Evolutionary conservation across 2,888 invertebrate species (phyloP).

Genomic region (Formica aserva): DNA sequence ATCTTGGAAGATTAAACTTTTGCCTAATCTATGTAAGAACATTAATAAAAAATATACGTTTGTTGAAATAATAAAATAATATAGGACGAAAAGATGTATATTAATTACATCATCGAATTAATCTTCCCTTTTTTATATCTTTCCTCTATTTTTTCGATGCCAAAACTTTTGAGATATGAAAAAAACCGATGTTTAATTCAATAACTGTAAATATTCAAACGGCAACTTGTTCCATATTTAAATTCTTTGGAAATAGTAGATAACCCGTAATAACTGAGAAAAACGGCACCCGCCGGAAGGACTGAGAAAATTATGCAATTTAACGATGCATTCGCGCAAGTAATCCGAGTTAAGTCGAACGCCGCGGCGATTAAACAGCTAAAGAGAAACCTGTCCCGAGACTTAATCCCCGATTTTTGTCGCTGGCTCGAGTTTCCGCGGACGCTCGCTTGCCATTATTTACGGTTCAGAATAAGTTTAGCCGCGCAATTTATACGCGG

Average conservation of each 20-base stretch:
- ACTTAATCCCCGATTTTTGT: constrained; percentile 50
- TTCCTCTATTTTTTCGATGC: neutral
- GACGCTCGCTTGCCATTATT: constrained; percentile 13
- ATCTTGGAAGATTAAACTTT: neutral
- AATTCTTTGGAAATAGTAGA: neutral
- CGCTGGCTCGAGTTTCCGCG: constrained; percentile 19
- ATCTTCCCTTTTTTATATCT: neutral
- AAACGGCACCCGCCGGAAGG: constrained; percentile 25
- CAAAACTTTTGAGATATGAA: neutral
- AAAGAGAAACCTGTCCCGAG: constrained; percentile 47
- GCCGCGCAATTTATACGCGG: constrained; percentile 25
- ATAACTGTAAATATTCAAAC: neutral
- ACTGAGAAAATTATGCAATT: constrained; percentile 50
- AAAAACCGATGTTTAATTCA: neutral
- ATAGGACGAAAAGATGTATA: neutral
- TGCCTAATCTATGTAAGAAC: neutral
- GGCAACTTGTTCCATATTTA: neutral
- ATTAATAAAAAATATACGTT: neutral
- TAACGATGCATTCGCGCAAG: constrained; percentile 49
- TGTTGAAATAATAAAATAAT: neutral
- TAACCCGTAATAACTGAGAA: constrained; percentile 10
- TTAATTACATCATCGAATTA: neutral
- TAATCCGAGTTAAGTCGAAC: constrained; percentile 51
- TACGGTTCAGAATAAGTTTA: constrained; percentile 36
- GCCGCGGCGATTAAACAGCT: constrained; percentile 42